A percentile compares a stretch with the other conserved stretches of the same genome.
Conservation (phyloP, 2,113 vertebrate species). For the Phasianus colchicus region DNA sequence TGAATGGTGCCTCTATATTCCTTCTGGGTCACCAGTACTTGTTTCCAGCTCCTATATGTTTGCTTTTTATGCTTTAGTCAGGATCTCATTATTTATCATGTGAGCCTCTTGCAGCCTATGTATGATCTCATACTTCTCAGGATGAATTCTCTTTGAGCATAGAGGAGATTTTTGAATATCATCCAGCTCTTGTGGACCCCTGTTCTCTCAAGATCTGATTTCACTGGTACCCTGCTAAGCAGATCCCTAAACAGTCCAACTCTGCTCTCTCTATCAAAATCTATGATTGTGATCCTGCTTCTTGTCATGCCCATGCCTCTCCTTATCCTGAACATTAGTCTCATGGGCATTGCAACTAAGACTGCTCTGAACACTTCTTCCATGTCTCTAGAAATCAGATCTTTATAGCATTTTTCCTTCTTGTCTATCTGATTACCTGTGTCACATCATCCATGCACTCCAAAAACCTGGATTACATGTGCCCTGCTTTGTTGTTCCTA, state of each 20-base stretch:
- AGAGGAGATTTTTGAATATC: neutral
- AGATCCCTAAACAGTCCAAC: neutral
- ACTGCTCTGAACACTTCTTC: neutral
- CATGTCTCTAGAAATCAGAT: neutral
- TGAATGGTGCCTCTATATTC: neutral
- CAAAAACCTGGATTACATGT: neutral
- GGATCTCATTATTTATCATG: neutral
- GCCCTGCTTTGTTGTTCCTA: neutral
- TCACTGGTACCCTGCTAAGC: too few species aligned
- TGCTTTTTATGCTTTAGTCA: neutral
- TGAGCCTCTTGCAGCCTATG: neutral
- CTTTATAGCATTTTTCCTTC: neutral
- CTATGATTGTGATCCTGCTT: neutral
- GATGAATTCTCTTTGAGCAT: neutral
- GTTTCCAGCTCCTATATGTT: neutral
- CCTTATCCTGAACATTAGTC: neutral
- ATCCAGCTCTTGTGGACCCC: neutral
- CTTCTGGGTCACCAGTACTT: neutral
- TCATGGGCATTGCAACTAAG: neutral
- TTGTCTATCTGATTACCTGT: neutral
- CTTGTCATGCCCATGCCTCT: neutral
- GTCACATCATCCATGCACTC: accelerated
- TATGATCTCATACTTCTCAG: neutral
- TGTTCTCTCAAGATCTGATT: neutral
- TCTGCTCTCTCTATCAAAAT: neutral